phyloP scores from a whole-genome alignment of 2,888 invertebrate genomes.

The Meteorus cinctellus region DNA sequence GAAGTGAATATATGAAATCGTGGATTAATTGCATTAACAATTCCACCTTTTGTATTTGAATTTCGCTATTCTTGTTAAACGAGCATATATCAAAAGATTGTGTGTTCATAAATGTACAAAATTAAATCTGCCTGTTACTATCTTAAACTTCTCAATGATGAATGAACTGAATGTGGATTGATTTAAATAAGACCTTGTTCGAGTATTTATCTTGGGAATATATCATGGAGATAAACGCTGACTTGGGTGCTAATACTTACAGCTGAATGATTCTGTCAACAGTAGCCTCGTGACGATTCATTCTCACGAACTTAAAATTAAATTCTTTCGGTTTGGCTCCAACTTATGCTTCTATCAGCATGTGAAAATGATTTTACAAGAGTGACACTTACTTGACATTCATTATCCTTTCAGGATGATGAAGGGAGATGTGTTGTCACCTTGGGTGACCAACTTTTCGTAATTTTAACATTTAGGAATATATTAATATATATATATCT shows the following conservation, averaged over 20 bases:
- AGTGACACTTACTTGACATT: neutral
- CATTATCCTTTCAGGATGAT: constrained; percentile 35
- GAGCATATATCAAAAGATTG: constrained; percentile 65
- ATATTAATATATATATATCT: constrained; percentile 57
- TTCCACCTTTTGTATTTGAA: constrained; percentile 38
- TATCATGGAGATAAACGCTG: constrained; percentile 57
- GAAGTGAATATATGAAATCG: neutral
- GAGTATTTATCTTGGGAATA: constrained; percentile 45
- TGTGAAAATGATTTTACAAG: neutral
- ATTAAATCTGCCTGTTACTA: constrained; percentile 48
- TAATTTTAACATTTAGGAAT: constrained; percentile 49
- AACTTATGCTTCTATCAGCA: constrained; percentile 21
- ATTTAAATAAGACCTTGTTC: constrained; percentile 20
- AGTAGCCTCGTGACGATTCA: neutral
- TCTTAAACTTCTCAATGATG: constrained; percentile 41
- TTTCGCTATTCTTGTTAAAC: constrained; percentile 47
- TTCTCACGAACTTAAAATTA: constrained; percentile 33
- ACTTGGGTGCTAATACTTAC: constrained; percentile 69
- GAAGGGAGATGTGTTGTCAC: constrained; percentile 28
- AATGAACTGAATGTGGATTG: constrained; percentile 12
- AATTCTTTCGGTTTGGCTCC: constrained; percentile 41
- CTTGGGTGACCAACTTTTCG: constrained; percentile 41
- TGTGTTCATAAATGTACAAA: constrained; percentile 60
- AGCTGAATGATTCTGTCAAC: constrained; percentile 60
- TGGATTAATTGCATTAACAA: constrained; percentile 35